Base-by-base conservation (phyloP, 1,140 invertebrate species). In the Drosophila sechellia region DNA sequence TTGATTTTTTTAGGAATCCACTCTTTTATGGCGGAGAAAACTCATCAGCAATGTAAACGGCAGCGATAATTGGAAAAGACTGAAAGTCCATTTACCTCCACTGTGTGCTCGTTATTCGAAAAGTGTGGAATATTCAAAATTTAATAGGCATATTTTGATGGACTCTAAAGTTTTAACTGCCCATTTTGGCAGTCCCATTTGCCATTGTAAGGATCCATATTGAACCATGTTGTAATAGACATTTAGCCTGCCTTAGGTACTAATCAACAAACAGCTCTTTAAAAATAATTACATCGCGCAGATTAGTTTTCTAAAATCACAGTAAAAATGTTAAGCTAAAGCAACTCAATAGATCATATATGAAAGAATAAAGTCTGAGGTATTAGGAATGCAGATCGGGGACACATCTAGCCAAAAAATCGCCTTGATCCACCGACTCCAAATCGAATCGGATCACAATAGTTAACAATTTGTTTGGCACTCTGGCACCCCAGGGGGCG, bases 391-490 rank as follows among this genome's bases (percentile, higher is more conserved):
- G 15, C 8, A 4, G 25, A 35, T 10, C 43, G 2, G 25, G 10
- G n/a, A 20, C 4, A 17, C 3, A 50, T 49, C 12, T 39, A 39
- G 1, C 12, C 35, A 42, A 3, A 42, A 3, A 11, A 0, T 3
- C 37, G 11, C 37, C 13, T 25, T 55, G 40, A 68, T 11, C 45
- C 59, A 22, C 37, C 43, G 15, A 12, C 45, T 42, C 56, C 72
- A 72, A 42, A 52, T 64, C 79, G 48, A 61, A 75, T 79, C 48
- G 63, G 42, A 59, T 79, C 65, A 57, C 59, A 72, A 85, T 60
- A 50, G 53, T 45, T 59, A 85, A 84, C 81, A 72, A 81, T 87
- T 85, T 87, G 63, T 85, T 85, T 85, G 76, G 70, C 64, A 85
- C 59, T 66, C 68, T 35, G 39, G 43, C 79, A 48, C 70, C 43